Conservation (phyloP, 1,140 invertebrate genomes). For the Rhynchophorus ferrugineus region DNA sequence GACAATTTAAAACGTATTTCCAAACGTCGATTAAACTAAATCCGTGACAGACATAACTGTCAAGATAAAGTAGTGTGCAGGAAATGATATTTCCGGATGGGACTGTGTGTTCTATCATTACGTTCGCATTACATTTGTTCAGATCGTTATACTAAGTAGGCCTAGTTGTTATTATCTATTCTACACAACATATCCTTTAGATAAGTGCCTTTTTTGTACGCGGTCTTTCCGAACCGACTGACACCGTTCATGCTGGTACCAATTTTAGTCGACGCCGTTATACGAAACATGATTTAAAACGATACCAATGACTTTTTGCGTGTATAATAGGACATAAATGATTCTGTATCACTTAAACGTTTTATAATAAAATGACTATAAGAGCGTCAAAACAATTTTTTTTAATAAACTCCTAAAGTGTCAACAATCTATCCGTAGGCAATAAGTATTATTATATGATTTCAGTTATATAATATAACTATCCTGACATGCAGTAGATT, state of each 20-base stretch:
- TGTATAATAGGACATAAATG: no score
- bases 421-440: no score
- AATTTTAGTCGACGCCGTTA: background rate
- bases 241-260: background rate
- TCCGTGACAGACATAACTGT: slow-evolving; percentile 15
- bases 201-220: slow-evolving; percentile 13
- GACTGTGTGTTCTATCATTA: slow-evolving; percentile 15
- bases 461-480: no score
- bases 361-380: no score
- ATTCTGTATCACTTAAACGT: no score
- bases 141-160: slow-evolving; percentile 2
- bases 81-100: slow-evolving; percentile 18
- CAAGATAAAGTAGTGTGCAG: slow-evolving; percentile 18
- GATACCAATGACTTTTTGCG: no score
- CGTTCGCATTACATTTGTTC: slow-evolving; percentile 15
- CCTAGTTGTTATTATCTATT: slow-evolving; percentile 19
- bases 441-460: no score
- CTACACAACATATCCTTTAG: slow-evolving; percentile 13
- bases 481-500: no score
- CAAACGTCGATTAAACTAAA: slow-evolving; percentile 11
- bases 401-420: no score
- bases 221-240: background rate
- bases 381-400: no score
- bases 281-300: no score
- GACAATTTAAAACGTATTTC: slow-evolving; percentile 19